Conservation (phyloP, 2,888 invertebrate genomes). For the Meiosimyza platycephala region DNA sequence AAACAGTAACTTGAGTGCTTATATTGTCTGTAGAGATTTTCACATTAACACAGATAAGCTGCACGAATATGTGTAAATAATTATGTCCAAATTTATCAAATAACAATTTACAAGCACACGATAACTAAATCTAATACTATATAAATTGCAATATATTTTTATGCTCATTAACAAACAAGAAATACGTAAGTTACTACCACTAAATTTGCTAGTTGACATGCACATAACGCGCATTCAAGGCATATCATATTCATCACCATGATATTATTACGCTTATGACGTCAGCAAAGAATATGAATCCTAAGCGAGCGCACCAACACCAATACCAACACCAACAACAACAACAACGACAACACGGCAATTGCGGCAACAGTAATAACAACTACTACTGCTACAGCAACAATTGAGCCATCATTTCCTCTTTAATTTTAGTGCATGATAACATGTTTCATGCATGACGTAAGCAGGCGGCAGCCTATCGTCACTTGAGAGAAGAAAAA, state of each 20-base stretch:
- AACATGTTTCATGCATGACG: slow-evolving; percentile 39
- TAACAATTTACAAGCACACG: no score
- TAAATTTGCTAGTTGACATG: not conserved
- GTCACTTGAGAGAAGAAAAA: slow-evolving; percentile 32
- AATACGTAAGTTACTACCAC: no score
- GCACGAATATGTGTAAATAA: no score
- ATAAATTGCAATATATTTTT: no score
- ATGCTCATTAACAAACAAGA: no score
- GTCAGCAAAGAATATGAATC: slow-evolving; percentile 34
- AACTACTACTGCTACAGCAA: not conserved
- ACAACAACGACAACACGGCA: not conserved
- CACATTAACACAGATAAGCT: no score
- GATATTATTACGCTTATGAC: slow-evolving; percentile 36
- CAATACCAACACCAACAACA: not conserved
- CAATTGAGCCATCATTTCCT: slow-evolving; percentile 17
- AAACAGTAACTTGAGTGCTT: no score
- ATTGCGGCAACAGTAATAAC: slow-evolving; percentile 22
- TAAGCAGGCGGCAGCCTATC: slow-evolving; percentile 34
- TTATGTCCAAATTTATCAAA: no score
- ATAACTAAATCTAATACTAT: no score
- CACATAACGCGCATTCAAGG: not conserved
- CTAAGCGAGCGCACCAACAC: not conserved
- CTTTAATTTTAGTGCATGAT: slow-evolving; percentile 29
- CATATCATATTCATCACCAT: not conserved
- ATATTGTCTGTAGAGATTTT: no score